Evolutionary conservation across 2,113 vertebrate genomes (phyloP).

Genomic region (Chaetorhynchus papuensis): DNA sequence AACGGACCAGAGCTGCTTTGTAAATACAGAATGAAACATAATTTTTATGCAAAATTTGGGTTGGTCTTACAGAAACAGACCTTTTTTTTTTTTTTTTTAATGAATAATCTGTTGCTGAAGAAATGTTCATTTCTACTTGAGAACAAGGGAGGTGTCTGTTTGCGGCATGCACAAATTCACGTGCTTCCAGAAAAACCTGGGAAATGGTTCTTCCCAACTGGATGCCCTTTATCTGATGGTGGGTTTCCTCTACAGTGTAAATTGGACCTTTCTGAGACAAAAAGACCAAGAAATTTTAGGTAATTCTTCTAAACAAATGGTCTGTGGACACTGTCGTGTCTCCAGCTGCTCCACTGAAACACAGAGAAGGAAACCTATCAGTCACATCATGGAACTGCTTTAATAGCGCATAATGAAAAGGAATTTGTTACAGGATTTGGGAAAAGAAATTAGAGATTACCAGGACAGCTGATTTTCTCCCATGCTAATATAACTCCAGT

Average conservation of each 20-base stretch:
- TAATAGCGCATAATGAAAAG: not conserved
- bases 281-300: not conserved
- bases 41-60: not conserved
- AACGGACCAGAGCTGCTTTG: not conserved
- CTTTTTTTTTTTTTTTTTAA: not conserved
- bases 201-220: not conserved
- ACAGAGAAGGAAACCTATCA: not conserved
- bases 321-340: not conserved
- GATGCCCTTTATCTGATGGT: not conserved
- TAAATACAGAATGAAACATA: not conserved
- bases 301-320: not conserved
- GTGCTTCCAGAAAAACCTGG: not conserved
- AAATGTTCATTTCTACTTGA: not conserved
- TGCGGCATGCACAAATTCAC: not conserved
- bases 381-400: not conserved
- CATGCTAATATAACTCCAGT: not conserved
- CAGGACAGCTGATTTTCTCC: not conserved
- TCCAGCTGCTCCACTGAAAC: not conserved
- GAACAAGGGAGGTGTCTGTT: not conserved
- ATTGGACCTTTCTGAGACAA: not conserved
- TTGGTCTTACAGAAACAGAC: not conserved
- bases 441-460: not conserved
- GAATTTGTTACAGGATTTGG: not conserved
- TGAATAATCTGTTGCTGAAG: not conserved
- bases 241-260: not conserved